Conservation (phyloP, 2,797 vertebrate genomes). For the Bucorvus abyssinicus region DNA sequence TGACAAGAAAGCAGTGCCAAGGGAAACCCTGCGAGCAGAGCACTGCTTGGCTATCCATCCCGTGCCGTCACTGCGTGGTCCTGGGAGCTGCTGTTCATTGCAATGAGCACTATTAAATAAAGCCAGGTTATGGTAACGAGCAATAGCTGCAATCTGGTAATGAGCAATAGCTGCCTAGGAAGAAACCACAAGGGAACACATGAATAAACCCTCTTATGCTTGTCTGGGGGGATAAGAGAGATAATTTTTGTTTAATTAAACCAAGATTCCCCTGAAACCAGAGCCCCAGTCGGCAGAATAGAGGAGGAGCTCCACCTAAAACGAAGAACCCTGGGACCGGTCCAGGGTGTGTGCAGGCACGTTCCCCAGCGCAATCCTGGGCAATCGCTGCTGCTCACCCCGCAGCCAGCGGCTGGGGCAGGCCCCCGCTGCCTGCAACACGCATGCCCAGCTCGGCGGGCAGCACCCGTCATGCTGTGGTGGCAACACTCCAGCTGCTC, state of each 20-base stretch:
- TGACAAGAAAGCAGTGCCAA: neutral
- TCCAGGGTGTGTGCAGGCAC: fast-evolving
- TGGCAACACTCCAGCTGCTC: neutral
- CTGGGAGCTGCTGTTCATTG: neutral
- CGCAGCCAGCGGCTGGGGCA: neutral
- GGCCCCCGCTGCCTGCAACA: neutral
- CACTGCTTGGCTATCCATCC: neutral
- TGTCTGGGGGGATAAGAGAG: too few relatives aligned
- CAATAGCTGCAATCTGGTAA: neutral
- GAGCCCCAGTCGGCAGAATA: neutral
- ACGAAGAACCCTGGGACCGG: fast-evolving
- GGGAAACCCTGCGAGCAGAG: neutral
- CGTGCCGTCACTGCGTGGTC: neutral
- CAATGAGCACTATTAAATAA: neutral
- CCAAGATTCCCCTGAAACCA: neutral
- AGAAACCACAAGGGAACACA: neutral
- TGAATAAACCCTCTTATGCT: neutral
- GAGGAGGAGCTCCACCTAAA: neutral
- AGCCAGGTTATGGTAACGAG: neutral
- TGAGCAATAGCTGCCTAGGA: neutral
- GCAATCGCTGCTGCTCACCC: neutral
- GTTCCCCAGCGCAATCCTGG: neutral
- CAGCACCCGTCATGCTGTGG: fast-evolving
- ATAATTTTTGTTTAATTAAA: neutral
- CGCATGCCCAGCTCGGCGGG: neutral